Conservation (phyloP, 2,888 invertebrate species). For the Eristalinus aeneus region DNA sequence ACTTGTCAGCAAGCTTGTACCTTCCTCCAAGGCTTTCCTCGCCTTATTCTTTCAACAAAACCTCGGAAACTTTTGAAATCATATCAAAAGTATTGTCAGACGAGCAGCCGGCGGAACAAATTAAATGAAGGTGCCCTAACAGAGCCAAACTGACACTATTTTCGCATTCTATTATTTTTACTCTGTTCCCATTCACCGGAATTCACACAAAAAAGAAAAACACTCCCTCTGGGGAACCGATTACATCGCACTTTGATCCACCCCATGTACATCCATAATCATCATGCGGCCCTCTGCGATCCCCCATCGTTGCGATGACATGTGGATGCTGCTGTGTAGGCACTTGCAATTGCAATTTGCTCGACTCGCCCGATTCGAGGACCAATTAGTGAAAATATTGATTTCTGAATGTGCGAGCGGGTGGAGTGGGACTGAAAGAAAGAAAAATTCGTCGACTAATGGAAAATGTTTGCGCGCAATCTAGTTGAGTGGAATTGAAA, state of each 20-base stretch:
- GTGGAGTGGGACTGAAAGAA: background rate
- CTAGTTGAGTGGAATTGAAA: slow-evolving; percentile 1
- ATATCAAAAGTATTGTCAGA: background rate
- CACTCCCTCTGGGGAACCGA: background rate
- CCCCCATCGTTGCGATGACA: background rate
- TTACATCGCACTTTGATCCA: background rate
- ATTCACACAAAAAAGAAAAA: background rate
- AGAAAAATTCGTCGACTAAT: slow-evolving; percentile 51
- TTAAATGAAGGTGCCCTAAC: background rate
- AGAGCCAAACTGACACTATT: background rate
- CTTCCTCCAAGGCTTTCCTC: no score
- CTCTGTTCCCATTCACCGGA: slow-evolving; percentile 16
- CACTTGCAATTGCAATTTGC: background rate
- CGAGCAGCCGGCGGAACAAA: slow-evolving; percentile 29
- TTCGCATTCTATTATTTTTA: slow-evolving; percentile 6
- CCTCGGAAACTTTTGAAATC: background rate
- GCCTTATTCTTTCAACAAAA: no score
- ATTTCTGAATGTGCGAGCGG: slow-evolving; percentile 35
- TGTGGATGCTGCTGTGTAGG: slow-evolving; percentile 14
- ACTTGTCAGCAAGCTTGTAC: no score
- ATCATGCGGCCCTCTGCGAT: background rate
- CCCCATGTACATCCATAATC: slow-evolving; percentile 5
- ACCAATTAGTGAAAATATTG: slow-evolving; percentile 66
- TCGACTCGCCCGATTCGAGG: slow-evolving; percentile 15
- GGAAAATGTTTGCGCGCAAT: slow-evolving; percentile 12